Evolutionary conservation across 1,140 invertebrate species (phyloP), one percentile per base, ranked within the genome.

Genomic region (Drosophila subobscura): DNA sequence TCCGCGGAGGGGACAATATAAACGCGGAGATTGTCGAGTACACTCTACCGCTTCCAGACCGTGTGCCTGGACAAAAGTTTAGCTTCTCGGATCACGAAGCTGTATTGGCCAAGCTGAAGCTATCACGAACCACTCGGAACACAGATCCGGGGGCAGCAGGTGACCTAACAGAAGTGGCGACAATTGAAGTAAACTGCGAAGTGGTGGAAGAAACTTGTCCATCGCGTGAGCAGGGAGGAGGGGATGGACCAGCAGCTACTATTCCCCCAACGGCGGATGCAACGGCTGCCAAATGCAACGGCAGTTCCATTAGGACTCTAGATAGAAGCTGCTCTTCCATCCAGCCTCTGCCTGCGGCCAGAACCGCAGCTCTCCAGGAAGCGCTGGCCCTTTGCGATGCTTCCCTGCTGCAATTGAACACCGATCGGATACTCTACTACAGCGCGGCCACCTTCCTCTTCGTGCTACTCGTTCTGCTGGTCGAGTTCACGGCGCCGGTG

Each of bases 41-140:
- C 92, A 92, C 92, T 46, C 94, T 96, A 67, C 96, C 96, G 4
- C 94, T 97, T 52, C 94, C 96, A 72, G 92, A 95, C 40, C 93
- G 95, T 75, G 94, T 98, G 44, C 96, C 96, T 7, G 93, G 93
- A 1, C 89, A 94, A 58, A 88, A 93, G 52, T 97, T 95, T 76
- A 97, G 96, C 85, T 98, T 95, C 92, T 98, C 97, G 0, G 97
- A 98, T 91, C 97, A 98, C 90, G 97, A 98, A 93, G 97, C 96
- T n/a, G 94, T 98, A n/a, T 91, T 93, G 61, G 93, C 95, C 14
- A 93, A 92, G 46, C 89, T 97, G 63, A 64, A 60, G 51, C 65
- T 71, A 49, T 80, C 14, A 47, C 44, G 61, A 58, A 58, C 66
- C 68, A 47, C 23, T 50, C 49, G 6, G 6, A 20, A 1, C 16